Evolutionary conservation across 2,888 invertebrate genomes (phyloP), one percentile per base, ranked within the genome.

Genomic region (Ormia ochracea): DNA sequence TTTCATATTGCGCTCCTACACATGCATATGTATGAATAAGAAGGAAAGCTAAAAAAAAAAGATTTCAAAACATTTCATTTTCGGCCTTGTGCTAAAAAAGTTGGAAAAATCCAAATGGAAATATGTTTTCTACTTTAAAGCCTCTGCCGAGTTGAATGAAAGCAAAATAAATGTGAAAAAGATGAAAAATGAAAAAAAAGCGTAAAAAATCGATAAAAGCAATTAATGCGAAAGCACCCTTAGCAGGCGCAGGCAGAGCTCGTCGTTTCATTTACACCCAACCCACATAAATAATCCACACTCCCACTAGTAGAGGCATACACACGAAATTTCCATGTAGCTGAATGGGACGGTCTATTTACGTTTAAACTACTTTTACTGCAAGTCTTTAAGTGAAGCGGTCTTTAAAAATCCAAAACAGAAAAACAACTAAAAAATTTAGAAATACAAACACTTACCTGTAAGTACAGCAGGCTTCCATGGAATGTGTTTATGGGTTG

Each of bases 81-180:
- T 76, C 80, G 80, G 80, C 80, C 80, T 80, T 80, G 80, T 80
- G 76, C 80, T 80, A 80, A 80, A 79, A 80, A 80, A 76, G n/a
- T 21, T 5, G 50, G 50, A 63, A 76, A 72, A 76, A 68, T 61
- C 56, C 70, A 72, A 70, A 45, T 41, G 33, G 66, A 78, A 78
- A 72, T 63, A 56, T 69, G 56, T 63, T 63, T 77, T 63, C 63
- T 76, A 63, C 63, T 70, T 77, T 77, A 56, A 70, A 77, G 76
- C 76, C 69, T 56, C 19, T 38, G 45, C 54, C 19, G 36, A 61
- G 61, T 76, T 76, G 56, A 76, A 77, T 48, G 54, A 21, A 65
- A 45, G 19, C 45, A 36, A 61, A 36, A 77, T 50, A 31, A 41
- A 56, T 43, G 38, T 7, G 36, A 50, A 54, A 54, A 21, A 45